Percentiles rank a stretch among this genome's conserved stretches.
Evolutionary conservation across 1,140 invertebrate species (phyloP).

Genomic region (Tetraneura akinire): DNA sequence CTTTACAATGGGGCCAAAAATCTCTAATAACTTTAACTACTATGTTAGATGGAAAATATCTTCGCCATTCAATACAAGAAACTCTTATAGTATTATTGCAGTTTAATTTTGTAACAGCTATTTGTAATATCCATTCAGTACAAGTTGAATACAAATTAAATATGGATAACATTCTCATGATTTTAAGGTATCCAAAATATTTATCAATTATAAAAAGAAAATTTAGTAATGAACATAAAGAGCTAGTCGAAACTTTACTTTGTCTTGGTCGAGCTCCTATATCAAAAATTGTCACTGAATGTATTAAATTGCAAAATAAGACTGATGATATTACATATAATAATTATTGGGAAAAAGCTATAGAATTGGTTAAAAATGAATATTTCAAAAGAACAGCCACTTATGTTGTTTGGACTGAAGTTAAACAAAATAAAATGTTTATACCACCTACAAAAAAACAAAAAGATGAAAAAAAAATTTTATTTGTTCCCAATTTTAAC

Average conservation of each 20-base stretch:
- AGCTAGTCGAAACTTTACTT: conserved; percentile 34
- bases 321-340: conserved; percentile 3
- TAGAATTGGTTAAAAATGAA: conserved; percentile 39
- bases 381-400: conserved; percentile 36
- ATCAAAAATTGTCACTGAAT: conserved; percentile 26
- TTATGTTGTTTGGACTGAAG: conserved; percentile 40
- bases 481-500: conserved; percentile 26
- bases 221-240: conserved; percentile 10
- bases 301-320: conserved; percentile 34
- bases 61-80: conserved; percentile 12
- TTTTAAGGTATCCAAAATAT: conserved; percentile 46
- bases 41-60: conserved; percentile 33
- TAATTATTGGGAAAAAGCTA: conserved; percentile 40
- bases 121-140: conserved; percentile 35
- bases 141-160: conserved; percentile 44
- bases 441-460: conserved; percentile 31
- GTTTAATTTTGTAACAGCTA: conserved; percentile 44
- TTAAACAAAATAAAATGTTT: conserved; percentile 36
- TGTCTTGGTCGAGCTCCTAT: conserved; percentile 32
- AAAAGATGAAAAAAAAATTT: conserved; percentile 38
- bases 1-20: conserved; percentile 39
- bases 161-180: conserved; percentile 28
- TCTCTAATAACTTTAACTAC: conserved; percentile 12
- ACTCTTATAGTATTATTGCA: conserved; percentile 31
- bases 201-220: conserved; percentile 39